phyloP scores from a whole-genome alignment of 2,113 vertebrate species.

The Pelmatolapia mariae region DNA sequence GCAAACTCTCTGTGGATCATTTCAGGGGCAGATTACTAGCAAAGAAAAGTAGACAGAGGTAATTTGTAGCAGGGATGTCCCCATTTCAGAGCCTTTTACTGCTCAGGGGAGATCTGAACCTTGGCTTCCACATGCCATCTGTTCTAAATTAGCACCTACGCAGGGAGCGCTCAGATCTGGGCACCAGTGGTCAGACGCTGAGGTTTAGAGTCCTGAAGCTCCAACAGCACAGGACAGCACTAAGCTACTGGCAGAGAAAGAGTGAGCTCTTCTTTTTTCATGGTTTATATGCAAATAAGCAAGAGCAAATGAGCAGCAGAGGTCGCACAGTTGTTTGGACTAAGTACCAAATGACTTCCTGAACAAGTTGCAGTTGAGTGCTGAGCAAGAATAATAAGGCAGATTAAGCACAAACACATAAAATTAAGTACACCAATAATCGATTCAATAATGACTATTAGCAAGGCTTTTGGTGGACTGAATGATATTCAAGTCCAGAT shows the following conservation, averaged over 20 bases:
- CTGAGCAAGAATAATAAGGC: background rate
- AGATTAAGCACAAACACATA: background rate
- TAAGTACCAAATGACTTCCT: background rate
- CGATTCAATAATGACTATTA: background rate
- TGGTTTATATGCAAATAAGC: background rate
- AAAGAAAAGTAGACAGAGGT: background rate
- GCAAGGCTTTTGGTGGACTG: background rate
- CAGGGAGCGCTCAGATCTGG: constrained; percentile 19
- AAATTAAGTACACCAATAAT: background rate
- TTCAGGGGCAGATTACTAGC: background rate
- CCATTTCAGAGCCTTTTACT: background rate
- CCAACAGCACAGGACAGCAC: background rate
- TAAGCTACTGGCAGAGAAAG: background rate
- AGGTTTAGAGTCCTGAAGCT: background rate
- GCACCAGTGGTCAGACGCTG: constrained; percentile 5
- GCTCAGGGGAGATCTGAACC: constrained; percentile 15
- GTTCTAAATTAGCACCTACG: constrained; percentile 53
- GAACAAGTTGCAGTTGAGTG: background rate
- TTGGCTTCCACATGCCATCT: constrained; percentile 32
- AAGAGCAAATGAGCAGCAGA: background rate
- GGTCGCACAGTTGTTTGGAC: background rate
- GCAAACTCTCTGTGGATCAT: background rate
- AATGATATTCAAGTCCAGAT: background rate
- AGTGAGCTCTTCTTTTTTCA: background rate
- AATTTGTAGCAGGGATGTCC: constrained; percentile 3